phyloP scores from a whole-genome alignment of 2,888 invertebrate species.

The Hofmannophila pseudospretella region DNA sequence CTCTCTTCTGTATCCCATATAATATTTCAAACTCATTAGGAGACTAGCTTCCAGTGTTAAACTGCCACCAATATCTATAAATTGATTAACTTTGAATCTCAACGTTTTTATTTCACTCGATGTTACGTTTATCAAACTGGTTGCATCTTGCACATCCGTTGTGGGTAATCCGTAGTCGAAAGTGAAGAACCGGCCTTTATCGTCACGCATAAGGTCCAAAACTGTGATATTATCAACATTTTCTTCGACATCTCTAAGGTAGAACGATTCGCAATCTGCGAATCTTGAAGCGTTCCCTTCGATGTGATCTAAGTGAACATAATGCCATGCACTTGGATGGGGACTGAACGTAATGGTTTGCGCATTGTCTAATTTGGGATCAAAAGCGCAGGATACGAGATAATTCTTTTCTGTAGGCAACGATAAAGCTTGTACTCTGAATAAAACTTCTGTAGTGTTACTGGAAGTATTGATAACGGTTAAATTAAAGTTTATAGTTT shows the following conservation, averaged over 20 bases:
- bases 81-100: constrained; percentile 83
- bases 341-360: constrained; percentile 70
- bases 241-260: constrained; percentile 32
- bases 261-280: constrained; percentile 58
- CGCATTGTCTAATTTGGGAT: constrained; percentile 45
- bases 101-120: constrained; percentile 80
- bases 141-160: constrained; percentile 79
- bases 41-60: constrained; percentile 84
- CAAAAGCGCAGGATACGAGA: constrained; percentile 65
- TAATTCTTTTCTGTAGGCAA: constrained; percentile 72
- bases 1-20: constrained; percentile 62
- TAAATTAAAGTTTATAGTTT: constrained; percentile 54
- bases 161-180: constrained; percentile 85
- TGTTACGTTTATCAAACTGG: constrained; percentile 82
- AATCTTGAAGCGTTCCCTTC: constrained; percentile 37
- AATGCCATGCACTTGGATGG: constrained; percentile 79
- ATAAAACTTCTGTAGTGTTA: constrained; percentile 30
- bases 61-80: constrained; percentile 89
- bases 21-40: constrained; percentile 76
- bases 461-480: constrained; percentile 51
- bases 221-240: constrained; percentile 44
- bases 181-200: constrained; percentile 85
- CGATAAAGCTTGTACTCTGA: constrained; percentile 73
- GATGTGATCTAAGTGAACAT: constrained; percentile 45
- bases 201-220: constrained; percentile 70